A percentile compares a stretch with the other conserved stretches of the same genome.
phyloP scores from a whole-genome alignment of 2,888 invertebrate species.

The Andrena minutula region DNA sequence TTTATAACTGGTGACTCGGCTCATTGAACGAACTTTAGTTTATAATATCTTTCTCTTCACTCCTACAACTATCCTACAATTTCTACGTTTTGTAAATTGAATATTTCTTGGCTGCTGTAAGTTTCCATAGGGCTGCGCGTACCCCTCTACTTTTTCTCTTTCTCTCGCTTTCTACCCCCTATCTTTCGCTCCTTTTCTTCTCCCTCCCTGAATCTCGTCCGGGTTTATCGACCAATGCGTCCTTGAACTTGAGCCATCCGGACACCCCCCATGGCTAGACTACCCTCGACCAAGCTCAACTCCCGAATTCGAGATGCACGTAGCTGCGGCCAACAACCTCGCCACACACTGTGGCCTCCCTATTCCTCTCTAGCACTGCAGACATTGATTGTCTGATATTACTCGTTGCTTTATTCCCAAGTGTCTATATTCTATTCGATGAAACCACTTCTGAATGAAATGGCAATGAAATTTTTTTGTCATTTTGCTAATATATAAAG shows the following conservation, averaged over 20 bases:
- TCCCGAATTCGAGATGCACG: slow-evolving; percentile 71
- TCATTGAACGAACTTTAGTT: too few species aligned
- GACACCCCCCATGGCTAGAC: slow-evolving; percentile 80
- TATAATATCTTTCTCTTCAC: too few species aligned
- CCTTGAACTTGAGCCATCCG: slow-evolving; percentile 81
- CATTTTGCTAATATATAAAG: too few species aligned
- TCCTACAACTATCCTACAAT: too few species aligned
- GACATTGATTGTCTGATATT: slow-evolving; percentile 8
- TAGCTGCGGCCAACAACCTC: slow-evolving; percentile 67
- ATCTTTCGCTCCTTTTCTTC: slow-evolving; percentile 57
- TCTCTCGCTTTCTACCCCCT: slow-evolving; percentile 11
- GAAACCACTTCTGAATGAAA: too few species aligned
- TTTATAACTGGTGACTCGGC: too few species aligned
- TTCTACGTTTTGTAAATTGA: neutral
- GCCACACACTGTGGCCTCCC: slow-evolving; percentile 34
- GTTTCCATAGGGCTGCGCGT: neutral
- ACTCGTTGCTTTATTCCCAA: neutral
- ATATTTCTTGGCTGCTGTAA: neutral
- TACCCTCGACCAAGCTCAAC: slow-evolving; percentile 76
- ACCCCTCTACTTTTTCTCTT: slow-evolving; percentile 39
- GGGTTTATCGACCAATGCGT: slow-evolving; percentile 80
- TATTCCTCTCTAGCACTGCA: slow-evolving; percentile 12
- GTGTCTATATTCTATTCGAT: neutral
- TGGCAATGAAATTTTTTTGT: too few species aligned
- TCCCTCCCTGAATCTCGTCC: slow-evolving; percentile 62